Conservation (phyloP, 2,113 vertebrate species). For the Odontesthes bonariensis region DNA sequence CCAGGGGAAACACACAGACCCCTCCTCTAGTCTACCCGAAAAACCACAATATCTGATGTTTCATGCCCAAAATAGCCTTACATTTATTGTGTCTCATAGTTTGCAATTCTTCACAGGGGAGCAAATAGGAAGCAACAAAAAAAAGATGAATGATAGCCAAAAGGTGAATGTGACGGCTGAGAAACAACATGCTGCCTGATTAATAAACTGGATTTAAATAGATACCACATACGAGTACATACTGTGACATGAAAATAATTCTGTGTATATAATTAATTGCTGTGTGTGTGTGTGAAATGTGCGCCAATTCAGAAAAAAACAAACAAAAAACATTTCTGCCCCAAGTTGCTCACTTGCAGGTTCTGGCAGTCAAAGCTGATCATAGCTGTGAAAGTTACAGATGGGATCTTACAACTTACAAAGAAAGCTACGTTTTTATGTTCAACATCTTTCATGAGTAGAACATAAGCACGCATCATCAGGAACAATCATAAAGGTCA, state of each 20-base stretch:
- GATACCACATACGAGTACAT: background rate
- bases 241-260: background rate
- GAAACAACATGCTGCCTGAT: background rate
- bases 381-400: no score
- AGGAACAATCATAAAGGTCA: background rate
- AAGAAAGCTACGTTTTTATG: background rate
- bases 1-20: conserved; percentile 63
- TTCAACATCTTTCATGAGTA: background rate
- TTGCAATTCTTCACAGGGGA: conserved; percentile 14
- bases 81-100: conserved; percentile 46
- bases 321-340: no score
- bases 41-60: conserved; percentile 74
- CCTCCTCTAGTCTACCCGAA: conserved; percentile 44
- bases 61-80: conserved; percentile 68
- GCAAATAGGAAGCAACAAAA: conserved; percentile 50
- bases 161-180: background rate
- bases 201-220: background rate
- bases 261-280: background rate
- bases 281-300: no score
- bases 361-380: no score
- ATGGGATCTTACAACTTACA: no score
- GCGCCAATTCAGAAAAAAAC: no score
- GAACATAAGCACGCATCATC: background rate
- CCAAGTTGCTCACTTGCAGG: no score
- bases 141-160: conserved; percentile 6